Conservation (phyloP, 2,797 vertebrate species). For the Passerculus sandwichensis region DNA sequence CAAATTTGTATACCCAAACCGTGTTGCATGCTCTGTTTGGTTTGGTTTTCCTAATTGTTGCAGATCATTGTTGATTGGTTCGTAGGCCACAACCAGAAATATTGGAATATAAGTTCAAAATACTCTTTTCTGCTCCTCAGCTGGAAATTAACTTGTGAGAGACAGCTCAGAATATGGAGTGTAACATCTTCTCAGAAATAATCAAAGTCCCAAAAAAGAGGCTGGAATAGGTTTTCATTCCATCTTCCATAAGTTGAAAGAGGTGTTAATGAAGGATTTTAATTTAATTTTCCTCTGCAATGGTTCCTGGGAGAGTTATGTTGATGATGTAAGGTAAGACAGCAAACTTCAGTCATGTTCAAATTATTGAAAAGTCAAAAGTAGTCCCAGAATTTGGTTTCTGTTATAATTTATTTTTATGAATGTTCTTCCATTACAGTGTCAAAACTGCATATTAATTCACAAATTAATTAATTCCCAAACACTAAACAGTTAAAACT, state of each 20-base stretch:
- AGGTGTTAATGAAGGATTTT: background rate
- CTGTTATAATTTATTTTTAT: background rate
- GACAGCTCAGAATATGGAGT: background rate
- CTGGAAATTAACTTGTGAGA: background rate
- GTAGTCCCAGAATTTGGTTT: background rate
- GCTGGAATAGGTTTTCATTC: background rate
- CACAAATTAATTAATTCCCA: background rate
- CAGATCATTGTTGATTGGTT: background rate
- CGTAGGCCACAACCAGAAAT: background rate
- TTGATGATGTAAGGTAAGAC: background rate
- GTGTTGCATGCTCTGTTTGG: background rate
- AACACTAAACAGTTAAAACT: background rate
- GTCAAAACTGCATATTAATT: background rate
- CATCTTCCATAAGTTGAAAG: background rate
- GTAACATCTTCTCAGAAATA: background rate
- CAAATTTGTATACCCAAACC: background rate
- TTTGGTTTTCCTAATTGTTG: constrained; percentile 1
- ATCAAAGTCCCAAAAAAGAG: background rate
- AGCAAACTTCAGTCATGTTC: background rate
- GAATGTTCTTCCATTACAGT: background rate
- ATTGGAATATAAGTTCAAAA: background rate
- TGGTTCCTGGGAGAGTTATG: background rate
- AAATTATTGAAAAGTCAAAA: background rate
- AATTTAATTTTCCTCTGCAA: background rate
- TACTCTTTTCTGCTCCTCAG: background rate